These are phyloP conservation scores for Epinephelus cyanopodus DNA, from an alignment of 2,113 vertebrate species.

Conservation along the genomic window DNA sequence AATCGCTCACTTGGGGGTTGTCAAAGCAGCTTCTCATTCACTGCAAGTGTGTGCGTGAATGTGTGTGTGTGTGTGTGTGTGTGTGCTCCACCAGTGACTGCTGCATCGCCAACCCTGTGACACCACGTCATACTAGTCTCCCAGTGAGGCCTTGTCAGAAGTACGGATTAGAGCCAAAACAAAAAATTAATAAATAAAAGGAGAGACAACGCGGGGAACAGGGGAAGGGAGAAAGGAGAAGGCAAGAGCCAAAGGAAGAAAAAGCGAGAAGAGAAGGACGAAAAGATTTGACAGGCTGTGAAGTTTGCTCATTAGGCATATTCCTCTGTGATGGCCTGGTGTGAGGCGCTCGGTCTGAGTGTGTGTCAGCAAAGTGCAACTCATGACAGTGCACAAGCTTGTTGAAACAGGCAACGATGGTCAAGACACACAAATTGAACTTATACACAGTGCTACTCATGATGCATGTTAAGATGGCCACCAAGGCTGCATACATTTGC, in stretches of 20 bases:
- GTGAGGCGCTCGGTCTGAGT: conserved; percentile 24
- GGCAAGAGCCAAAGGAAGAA: conserved; percentile 4
- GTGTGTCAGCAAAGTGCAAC: conserved; percentile 39
- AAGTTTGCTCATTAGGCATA: conserved; percentile 61
- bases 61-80: conserved; percentile 12
- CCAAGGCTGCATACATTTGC: too few species aligned
- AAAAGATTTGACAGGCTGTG: conserved; percentile 48
- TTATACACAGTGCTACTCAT: not conserved
- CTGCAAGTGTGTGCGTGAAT: conserved; percentile 12
- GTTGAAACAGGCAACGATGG: conserved; percentile 23
- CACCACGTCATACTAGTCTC: conserved; percentile 45
- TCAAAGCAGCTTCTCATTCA: conserved; percentile 64
- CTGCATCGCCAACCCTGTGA: conserved; percentile 50
- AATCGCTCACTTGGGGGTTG: conserved; percentile 72
- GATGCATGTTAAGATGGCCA: conserved; percentile 16
- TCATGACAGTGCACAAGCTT: conserved; percentile 21
- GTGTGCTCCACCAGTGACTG: conserved; percentile 38
- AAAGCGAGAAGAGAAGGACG: not conserved
- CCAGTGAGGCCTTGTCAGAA: conserved; percentile 55
- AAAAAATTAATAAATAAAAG: conserved; percentile 20
- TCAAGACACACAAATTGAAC: conserved; percentile 8
- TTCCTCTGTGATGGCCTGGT: conserved; percentile 34
- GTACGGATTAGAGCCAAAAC: conserved; percentile 48
- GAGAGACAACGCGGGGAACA: not conserved
- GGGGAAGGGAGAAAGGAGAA: not conserved